Evolutionary conservation across 1,140 invertebrate species (phyloP).

Genomic region (Magallana angulata): DNA sequence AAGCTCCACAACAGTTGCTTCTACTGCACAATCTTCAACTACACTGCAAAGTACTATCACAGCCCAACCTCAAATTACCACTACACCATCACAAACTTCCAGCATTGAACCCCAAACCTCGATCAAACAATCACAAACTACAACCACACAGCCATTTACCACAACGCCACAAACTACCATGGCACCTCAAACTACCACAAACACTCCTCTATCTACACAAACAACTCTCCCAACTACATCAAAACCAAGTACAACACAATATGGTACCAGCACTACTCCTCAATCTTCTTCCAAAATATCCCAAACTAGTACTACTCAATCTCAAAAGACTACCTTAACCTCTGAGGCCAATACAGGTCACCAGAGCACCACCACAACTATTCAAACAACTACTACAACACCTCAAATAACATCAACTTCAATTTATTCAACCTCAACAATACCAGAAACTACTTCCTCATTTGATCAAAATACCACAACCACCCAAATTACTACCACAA

Average conservation of each 20-base stretch:
- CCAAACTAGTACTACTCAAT: not conserved
- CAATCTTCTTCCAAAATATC: not conserved
- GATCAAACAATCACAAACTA: not conserved
- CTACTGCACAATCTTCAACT: not conserved
- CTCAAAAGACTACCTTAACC: not conserved
- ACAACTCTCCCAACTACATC: no score
- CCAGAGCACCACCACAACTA: slow-evolving; percentile 15
- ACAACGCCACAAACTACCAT: not conserved
- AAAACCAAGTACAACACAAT: no score
- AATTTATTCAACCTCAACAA: not conserved
- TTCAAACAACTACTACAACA: not conserved
- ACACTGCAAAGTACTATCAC: not conserved
- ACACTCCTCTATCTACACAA: no score
- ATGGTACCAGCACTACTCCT: no score
- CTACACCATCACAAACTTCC: not conserved
- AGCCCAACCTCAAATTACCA: not conserved
- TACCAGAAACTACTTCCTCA: not conserved
- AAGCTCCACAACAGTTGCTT: not conserved
- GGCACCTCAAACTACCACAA: not conserved
- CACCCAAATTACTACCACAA: not conserved
- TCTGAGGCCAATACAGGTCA: not conserved
- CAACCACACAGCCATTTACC: not conserved
- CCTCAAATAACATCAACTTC: not conserved
- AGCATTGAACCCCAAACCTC: not conserved
- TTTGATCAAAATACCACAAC: not conserved